Evolutionary conservation across 2,797 vertebrate genomes (phyloP), one percentile per base, ranked within the genome.

Genomic region (Lepilemur septentrionalis): DNA sequence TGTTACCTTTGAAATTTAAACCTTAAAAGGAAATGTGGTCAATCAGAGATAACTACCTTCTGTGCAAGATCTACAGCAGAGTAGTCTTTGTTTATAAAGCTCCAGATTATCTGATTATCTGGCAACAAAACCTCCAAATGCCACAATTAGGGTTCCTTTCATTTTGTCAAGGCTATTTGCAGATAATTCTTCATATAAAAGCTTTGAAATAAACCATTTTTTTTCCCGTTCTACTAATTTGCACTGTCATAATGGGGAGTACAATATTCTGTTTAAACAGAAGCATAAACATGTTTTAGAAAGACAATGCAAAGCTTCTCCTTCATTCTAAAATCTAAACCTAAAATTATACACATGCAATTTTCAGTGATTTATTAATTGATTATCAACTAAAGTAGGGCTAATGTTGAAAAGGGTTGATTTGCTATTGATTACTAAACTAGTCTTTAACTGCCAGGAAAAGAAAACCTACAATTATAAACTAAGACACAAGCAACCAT

Each of bases 341-440:
- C 80, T 96, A 73, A 94, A 90, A 88, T 93, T 91, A 97, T 73
- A 76, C 76, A 52, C 41, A 61, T 79, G 46, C 2, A 91, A 89
- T 87, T 96, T 84, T 95, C 65, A 94, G 48, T 63, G 67, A 89
- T 78, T 92, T 94, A 83, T 94, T 91, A 70, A 94, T 75, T 89
- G 89, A 76, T 82, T 81, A 89, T 93, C 38, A 70, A 41, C 25
- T 84, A 50, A 89, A 69, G 38, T 78, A 79, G 32, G 22, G n/a
- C 41, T 61, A 32, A 70, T 95, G 17, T 32, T 91, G 81, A 79
- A 93, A 81, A 88, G 20, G 5, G 23, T 75, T 91, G 50, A 79
- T 94, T 97, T 93, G 82, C 35, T 83, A 17, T 52, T 94, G 88
- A 59, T 94, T 95, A 67, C 69, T 86, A 80, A 96, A 67, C 13